Percentiles rank a stretch among this genome's conserved stretches.
phyloP scores from a whole-genome alignment of 2,113 vertebrate genomes.

The Turdus rufiventris region DNA sequence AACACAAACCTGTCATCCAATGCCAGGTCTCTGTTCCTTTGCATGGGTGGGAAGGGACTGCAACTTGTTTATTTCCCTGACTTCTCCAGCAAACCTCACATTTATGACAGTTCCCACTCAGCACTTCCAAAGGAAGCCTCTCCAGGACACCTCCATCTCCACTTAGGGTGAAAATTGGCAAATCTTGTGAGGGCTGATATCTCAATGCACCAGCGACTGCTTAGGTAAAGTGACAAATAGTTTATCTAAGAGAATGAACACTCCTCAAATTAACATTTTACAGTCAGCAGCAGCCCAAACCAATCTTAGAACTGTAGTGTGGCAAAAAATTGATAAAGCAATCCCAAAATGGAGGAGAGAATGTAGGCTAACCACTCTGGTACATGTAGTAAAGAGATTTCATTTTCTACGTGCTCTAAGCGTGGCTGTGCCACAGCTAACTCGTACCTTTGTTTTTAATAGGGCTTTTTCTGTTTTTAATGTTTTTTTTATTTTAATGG shows the following conservation, averaged over 20 bases:
- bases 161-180: neutral
- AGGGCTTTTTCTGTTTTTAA: neutral
- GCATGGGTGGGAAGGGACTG: neutral
- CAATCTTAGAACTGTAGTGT: neutral
- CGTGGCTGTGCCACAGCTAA: neutral
- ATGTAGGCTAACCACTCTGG: neutral
- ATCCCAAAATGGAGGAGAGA: neutral
- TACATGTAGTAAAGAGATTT: neutral
- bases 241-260: neutral
- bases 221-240: neutral
- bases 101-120: neutral
- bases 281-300: neutral
- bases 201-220: rapidly evolving
- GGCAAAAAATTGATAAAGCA: neutral
- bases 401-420: neutral
- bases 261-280: neutral
- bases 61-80: neutral
- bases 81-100: neutral
- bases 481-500: neutral
- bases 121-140: neutral
- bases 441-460: neutral
- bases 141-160: neutral
- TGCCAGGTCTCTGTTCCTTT: neutral
- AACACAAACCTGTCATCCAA: neutral
- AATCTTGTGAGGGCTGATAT: neutral